A percentile compares a stretch with the other conserved stretches of the same genome.
These are phyloP conservation scores for Dastarcus helophoroides DNA, from an alignment of 2,888 invertebrate species.

Conservation along the genomic window DNA sequence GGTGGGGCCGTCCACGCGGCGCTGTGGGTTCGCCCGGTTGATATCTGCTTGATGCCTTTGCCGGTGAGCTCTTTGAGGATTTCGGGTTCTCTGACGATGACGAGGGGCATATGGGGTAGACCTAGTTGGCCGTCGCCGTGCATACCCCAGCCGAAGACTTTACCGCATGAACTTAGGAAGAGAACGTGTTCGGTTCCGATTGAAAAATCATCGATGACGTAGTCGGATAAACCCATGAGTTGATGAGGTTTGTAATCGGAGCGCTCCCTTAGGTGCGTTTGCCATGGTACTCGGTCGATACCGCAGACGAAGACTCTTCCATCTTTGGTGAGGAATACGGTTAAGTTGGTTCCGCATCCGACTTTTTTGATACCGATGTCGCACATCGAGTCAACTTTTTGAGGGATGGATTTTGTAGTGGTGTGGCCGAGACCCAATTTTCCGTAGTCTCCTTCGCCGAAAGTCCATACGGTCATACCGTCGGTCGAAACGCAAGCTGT, in stretches of 20 bases:
- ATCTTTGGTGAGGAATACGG: conserved; percentile 47
- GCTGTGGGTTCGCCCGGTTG: conserved; percentile 51
- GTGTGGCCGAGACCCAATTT: conserved; percentile 42
- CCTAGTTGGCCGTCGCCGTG: conserved; percentile 52
- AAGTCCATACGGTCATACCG: conserved; percentile 49
- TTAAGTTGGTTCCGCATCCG: conserved; percentile 52
- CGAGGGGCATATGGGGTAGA: conserved; percentile 43
- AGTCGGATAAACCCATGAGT: conserved; percentile 38
- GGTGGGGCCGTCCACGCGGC: conserved; percentile 51
- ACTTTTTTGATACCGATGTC: conserved; percentile 46
- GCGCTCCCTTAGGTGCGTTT: conserved; percentile 39
- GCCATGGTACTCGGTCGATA: conserved; percentile 47
- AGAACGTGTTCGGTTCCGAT: conserved; percentile 51
- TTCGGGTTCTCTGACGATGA: conserved; percentile 41
- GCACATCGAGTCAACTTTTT: conserved; percentile 43
- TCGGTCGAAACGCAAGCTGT: conserved; percentile 48
- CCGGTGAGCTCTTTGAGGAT: conserved; percentile 41
- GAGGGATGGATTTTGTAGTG: conserved; percentile 38
- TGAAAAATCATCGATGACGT: conserved; percentile 45
- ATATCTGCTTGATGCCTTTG: conserved; percentile 46
- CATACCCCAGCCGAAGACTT: conserved; percentile 52
- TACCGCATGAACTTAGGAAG: conserved; percentile 43
- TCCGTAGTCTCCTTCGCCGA: conserved; percentile 55
- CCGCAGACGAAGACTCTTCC: conserved; percentile 52
- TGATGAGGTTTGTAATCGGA: conserved; percentile 43